Evolutionary conservation across 2,797 vertebrate genomes (phyloP).

Genomic region (Micromesistius poutassou): DNA sequence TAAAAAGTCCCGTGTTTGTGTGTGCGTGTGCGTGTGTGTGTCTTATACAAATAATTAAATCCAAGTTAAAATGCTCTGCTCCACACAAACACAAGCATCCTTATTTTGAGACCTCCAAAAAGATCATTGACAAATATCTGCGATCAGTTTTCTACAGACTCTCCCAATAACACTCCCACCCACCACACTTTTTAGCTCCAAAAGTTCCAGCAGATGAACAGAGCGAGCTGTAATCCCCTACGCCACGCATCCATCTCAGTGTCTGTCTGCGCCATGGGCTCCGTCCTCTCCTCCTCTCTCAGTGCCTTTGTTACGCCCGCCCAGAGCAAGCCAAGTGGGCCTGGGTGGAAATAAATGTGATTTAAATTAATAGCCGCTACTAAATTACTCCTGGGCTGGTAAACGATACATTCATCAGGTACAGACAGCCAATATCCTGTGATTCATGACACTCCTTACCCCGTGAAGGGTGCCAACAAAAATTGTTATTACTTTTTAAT

Average conservation of each 20-base stretch:
- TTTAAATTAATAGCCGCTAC: conserved; percentile 99
- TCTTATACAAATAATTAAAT: neutral
- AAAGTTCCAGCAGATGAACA: neutral
- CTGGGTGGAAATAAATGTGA: conserved; percentile 96
- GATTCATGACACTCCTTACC: conserved; percentile 97
- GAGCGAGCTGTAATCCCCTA: neutral
- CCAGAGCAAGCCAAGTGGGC: conserved; percentile 54
- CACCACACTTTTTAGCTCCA: neutral
- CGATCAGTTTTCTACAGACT: neutral
- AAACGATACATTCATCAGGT: conserved; percentile 99
- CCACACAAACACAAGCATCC: neutral
- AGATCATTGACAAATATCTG: neutral
- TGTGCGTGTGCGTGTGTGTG: neutral
- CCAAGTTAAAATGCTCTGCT: neutral
- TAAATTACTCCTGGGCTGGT: conserved; percentile 99
- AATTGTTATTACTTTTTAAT: conserved; percentile 99
- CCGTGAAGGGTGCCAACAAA: conserved; percentile 99
- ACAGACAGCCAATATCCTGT: conserved; percentile 98
- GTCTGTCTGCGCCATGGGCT: conserved; percentile 31
- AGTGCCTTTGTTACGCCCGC: conserved; percentile 44
- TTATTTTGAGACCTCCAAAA: neutral
- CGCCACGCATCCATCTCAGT: neutral
- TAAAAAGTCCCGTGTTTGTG: neutral
- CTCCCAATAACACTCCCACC: neutral
- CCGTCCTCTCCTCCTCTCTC: conserved; percentile 58